phyloP scores from a whole-genome alignment of 2,888 invertebrate species.

The Phaonia tiefii region DNA sequence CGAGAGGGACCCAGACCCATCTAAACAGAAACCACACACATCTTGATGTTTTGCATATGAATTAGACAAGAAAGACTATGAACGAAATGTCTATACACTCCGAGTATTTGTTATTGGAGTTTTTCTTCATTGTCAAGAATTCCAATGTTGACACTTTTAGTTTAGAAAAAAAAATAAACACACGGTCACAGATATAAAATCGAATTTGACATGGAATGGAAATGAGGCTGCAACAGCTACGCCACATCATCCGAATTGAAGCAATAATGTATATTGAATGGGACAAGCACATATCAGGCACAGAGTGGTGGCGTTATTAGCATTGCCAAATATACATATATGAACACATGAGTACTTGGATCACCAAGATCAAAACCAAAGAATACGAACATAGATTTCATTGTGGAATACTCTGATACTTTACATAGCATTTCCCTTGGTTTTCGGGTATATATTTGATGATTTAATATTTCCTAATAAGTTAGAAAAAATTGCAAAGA shows the following conservation, averaged over 20 bases:
- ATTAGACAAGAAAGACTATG: conserved; percentile 67
- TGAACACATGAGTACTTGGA: no score
- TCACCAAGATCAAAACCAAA: no score
- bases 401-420: no score
- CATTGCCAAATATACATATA: no score
- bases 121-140: conserved; percentile 50
- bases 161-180: conserved; percentile 49
- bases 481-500: no score
- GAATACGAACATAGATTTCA: no score
- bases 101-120: conserved; percentile 48
- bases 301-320: no score
- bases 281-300: conserved; percentile 26
- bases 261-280: no score
- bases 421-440: no score
- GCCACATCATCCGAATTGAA: background rate
- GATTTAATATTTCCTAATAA: no score
- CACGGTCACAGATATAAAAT: conserved; percentile 65
- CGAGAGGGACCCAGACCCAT: conserved; percentile 46
- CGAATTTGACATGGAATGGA: conserved; percentile 58
- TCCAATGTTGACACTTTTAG: conserved; percentile 62
- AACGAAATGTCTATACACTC: conserved; percentile 40
- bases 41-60: conserved; percentile 68
- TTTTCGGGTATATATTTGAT: no score
- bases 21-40: conserved; percentile 60
- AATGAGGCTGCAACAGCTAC: conserved; percentile 29